phyloP scores from a whole-genome alignment of 2,797 vertebrate species.

The Babyrousa celebensis region DNA sequence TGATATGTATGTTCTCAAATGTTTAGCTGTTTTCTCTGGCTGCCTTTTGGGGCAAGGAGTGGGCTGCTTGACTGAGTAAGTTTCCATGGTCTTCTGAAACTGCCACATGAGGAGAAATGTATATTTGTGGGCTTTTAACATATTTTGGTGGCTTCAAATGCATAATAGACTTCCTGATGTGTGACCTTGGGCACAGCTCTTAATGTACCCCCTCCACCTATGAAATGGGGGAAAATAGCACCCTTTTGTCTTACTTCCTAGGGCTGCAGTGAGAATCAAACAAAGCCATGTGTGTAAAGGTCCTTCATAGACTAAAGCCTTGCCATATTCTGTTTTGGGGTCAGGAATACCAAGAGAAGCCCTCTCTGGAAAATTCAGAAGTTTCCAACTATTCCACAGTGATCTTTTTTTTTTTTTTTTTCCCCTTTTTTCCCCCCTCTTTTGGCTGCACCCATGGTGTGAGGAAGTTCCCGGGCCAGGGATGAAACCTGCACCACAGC shows the following conservation, averaged over 20 bases:
- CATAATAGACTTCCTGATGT: neutral
- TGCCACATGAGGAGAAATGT: neutral
- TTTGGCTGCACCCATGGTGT: too few species aligned
- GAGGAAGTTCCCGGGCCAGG: too few species aligned
- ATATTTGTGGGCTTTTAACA: conserved; percentile 21
- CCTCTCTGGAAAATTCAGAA: neutral
- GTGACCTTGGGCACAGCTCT: neutral
- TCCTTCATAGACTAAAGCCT: neutral
- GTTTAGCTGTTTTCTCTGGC: conserved; percentile 6
- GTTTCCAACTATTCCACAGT: neutral
- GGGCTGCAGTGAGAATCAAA: neutral
- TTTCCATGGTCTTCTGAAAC: neutral
- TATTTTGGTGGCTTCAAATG: neutral
- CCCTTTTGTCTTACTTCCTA: neutral
- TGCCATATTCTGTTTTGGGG: neutral
- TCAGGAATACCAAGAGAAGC: neutral
- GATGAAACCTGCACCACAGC: too few species aligned
- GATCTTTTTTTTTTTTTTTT: neutral
- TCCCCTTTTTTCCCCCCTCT: too few species aligned
- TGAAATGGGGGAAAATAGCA: neutral
- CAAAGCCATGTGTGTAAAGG: neutral
- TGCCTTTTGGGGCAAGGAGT: neutral
- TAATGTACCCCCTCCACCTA: neutral
- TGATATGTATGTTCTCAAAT: neutral
- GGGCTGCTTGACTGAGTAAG: neutral